Percentiles rank a stretch among this genome's conserved stretches.
Conservation (phyloP, 2,888 invertebrate genomes). For the Hemistola chrysoprasaria region DNA sequence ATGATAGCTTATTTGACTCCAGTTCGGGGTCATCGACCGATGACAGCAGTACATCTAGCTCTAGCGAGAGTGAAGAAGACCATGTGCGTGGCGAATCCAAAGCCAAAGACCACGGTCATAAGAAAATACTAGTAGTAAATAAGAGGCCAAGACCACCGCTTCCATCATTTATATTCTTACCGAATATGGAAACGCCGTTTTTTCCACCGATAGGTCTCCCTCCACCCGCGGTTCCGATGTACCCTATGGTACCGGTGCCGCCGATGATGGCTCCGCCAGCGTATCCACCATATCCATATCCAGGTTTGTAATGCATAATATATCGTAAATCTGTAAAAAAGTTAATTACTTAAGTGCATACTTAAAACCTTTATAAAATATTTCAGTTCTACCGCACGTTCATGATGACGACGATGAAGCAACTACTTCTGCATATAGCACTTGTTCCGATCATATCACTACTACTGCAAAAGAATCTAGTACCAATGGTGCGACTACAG, state of each 20-base stretch:
- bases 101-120: constrained; percentile 54
- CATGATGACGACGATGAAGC: too few species aligned
- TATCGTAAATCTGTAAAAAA: too few species aligned
- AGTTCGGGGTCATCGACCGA: constrained; percentile 34
- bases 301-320: constrained; percentile 35
- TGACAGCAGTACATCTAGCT: constrained; percentile 32
- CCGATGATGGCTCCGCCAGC: constrained; percentile 60
- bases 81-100: constrained; percentile 24
- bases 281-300: constrained; percentile 31
- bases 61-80: constrained; percentile 21
- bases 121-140: constrained; percentile 62
- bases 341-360: too few species aligned
- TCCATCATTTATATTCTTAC: constrained; percentile 71
- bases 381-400: too few species aligned
- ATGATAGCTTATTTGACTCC: constrained; percentile 66
- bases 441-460: too few species aligned
- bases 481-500: too few species aligned
- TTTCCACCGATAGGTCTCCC: constrained; percentile 68
- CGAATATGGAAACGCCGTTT: constrained; percentile 62
- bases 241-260: constrained; percentile 66
- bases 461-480: too few species aligned
- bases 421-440: too few species aligned
- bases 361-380: too few species aligned
- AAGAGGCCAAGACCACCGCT: constrained; percentile 61
- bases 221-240: constrained; percentile 66